These are phyloP conservation scores for Rhyacophila evoluta DNA, from an alignment of 2,888 invertebrate genomes.

Conservation along the genomic window DNA sequence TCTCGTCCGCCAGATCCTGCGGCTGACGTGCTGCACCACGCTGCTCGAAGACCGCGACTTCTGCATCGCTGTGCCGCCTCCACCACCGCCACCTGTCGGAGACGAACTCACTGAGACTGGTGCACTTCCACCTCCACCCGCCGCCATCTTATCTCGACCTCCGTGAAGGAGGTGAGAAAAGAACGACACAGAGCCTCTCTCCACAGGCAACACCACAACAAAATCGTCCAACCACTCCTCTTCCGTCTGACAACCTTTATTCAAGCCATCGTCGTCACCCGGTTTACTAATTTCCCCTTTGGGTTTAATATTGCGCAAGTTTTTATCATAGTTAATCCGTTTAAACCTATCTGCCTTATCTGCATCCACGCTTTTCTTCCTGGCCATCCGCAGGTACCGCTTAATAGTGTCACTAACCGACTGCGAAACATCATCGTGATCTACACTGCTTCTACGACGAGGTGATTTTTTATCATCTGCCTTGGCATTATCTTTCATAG, in stretches of 20 bases:
- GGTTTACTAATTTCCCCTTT: conserved; percentile 80
- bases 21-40: conserved; percentile 87
- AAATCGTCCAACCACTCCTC: conserved; percentile 78
- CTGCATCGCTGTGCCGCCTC: conserved; percentile 82
- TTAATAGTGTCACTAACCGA: conserved; percentile 91
- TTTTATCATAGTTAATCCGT: conserved; percentile 88
- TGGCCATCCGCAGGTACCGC: conserved; percentile 86
- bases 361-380: conserved; percentile 87
- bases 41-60: conserved; percentile 91
- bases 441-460: conserved; percentile 81
- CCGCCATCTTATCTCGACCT: conserved; percentile 56
- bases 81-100: conserved; percentile 58
- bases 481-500: conserved; percentile 58
- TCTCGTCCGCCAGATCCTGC: conserved; percentile 86
- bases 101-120: conserved; percentile 56
- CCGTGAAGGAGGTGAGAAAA: conserved; percentile 64
- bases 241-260: conserved; percentile 82
- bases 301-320: conserved; percentile 84
- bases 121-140: conserved; percentile 58
- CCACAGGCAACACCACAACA: conserved; percentile 63
- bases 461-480: conserved; percentile 62
- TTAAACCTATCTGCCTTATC: conserved; percentile 87
- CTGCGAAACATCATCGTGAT: conserved; percentile 87
- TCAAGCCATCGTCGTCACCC: conserved; percentile 82
- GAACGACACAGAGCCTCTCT: conserved; percentile 62